phyloP scores from a whole-genome alignment of 2,797 vertebrate species.

The Phataginus tricuspis region DNA sequence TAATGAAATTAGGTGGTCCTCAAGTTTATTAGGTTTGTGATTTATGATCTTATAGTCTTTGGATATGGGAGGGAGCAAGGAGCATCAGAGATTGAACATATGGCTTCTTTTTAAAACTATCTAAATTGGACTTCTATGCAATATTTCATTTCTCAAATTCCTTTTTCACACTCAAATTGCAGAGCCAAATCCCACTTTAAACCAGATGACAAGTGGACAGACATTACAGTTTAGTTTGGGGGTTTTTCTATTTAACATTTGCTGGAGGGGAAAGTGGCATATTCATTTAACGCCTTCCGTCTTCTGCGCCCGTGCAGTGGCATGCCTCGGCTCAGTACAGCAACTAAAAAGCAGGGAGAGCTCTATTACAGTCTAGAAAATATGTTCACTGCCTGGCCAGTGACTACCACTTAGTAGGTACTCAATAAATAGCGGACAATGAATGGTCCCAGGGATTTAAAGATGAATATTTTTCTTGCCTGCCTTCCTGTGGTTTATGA shows the following conservation, averaged over 20 bases:
- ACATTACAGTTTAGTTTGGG: slow-evolving; percentile 13
- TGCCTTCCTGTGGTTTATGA: neutral
- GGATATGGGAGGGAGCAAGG: neutral
- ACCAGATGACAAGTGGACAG: slow-evolving; percentile 50
- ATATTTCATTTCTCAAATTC: slow-evolving; percentile 66
- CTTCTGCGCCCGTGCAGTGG: slow-evolving; percentile 67
- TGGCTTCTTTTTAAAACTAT: slow-evolving; percentile 66
- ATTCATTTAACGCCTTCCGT: slow-evolving; percentile 55
- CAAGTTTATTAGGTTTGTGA: slow-evolving; percentile 27
- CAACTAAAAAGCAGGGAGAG: neutral
- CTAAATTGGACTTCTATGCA: slow-evolving; percentile 62
- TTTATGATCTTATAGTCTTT: slow-evolving; percentile 29
- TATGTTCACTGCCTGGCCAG: neutral
- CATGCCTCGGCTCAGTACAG: neutral
- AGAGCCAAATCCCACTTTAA: slow-evolving; percentile 61
- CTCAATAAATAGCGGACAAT: neutral
- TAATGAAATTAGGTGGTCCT: neutral
- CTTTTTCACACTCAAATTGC: slow-evolving; percentile 47
- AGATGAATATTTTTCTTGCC: neutral
- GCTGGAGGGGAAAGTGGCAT: neutral
- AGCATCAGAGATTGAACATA: slow-evolving; percentile 62
- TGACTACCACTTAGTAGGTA: neutral
- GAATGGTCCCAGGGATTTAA: neutral
- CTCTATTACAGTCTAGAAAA: neutral
- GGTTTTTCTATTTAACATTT: neutral